These are phyloP conservation scores for Arrhamphus sclerolepis DNA, from an alignment of 2,797 vertebrate species.

Conservation along the genomic window DNA sequence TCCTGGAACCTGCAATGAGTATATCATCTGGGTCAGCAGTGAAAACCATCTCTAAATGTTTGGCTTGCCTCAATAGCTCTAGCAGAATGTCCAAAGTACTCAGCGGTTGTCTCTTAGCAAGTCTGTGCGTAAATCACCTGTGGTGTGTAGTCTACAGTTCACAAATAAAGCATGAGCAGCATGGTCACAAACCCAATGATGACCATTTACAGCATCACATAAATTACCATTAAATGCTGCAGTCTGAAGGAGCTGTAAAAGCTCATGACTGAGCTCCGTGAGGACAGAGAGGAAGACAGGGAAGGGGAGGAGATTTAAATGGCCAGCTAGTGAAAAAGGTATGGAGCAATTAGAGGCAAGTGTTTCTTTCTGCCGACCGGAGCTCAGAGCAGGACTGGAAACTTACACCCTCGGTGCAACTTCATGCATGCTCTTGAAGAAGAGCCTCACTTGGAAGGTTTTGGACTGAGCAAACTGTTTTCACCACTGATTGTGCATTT, in stretches of 20 bases:
- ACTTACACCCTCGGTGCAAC: conserved; percentile 29
- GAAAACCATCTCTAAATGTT: conserved; percentile 55
- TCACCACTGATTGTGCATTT: conserved; percentile 18
- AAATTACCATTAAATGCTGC: conserved; percentile 10
- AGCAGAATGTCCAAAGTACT: conserved; percentile 30
- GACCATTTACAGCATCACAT: conserved; percentile 34
- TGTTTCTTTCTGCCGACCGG: conserved; percentile 62
- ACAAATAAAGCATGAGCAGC: conserved; percentile 41
- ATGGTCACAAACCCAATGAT: neutral
- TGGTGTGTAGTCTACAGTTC: conserved; percentile 36
- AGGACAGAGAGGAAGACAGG: conserved; percentile 48
- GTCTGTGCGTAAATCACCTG: conserved; percentile 60
- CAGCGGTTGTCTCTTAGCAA: conserved; percentile 29
- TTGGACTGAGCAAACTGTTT: conserved; percentile 10
- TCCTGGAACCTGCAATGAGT: conserved; percentile 35
- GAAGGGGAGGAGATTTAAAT: conserved; percentile 83
- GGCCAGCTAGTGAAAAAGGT: conserved; percentile 74
- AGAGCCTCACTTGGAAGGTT: conserved; percentile 17
- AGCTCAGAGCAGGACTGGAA: conserved; percentile 53
- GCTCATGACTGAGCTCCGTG: conserved; percentile 24
- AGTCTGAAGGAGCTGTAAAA: conserved; percentile 23
- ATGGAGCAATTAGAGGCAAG: conserved; percentile 78
- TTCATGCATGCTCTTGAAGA: conserved; percentile 12
- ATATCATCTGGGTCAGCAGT: conserved; percentile 38
- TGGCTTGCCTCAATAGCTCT: conserved; percentile 48